Evolutionary conservation across 2,888 invertebrate species (phyloP).

Genomic region (Leucophenga montana): DNA sequence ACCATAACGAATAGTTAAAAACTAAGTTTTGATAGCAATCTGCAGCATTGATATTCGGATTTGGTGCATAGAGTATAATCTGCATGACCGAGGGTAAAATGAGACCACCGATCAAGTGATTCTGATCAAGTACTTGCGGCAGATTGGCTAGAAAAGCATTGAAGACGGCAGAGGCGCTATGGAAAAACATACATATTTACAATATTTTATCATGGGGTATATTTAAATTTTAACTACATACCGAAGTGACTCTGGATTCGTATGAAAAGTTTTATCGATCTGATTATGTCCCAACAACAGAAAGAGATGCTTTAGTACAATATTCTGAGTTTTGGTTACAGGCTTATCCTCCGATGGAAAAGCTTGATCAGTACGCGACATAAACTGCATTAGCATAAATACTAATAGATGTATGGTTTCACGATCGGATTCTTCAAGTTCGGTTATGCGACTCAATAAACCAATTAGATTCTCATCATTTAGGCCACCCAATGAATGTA

Average conservation of each 20-base stretch:
- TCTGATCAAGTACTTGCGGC: slow-evolving; percentile 95
- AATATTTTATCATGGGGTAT: background rate
- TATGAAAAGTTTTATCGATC: slow-evolving; percentile 90
- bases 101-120: slow-evolving; percentile 92
- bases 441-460: slow-evolving; percentile 89
- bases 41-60: slow-evolving; percentile 78
- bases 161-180: slow-evolving; percentile 91
- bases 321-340: slow-evolving; percentile 84
- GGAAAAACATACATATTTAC: background rate
- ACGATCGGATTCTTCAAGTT: slow-evolving; percentile 93
- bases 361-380: slow-evolving; percentile 87
- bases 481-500: slow-evolving; percentile 86
- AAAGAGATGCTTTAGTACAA: slow-evolving; percentile 93
- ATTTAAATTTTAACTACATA: slow-evolving; percentile 70
- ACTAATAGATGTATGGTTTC: slow-evolving; percentile 96
- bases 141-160: slow-evolving; percentile 95
- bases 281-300: slow-evolving; percentile 94
- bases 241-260: slow-evolving; percentile 90
- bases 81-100: slow-evolving; percentile 89
- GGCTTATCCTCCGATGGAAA: slow-evolving; percentile 91
- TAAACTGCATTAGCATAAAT: slow-evolving; percentile 96
- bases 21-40: slow-evolving; percentile 77
- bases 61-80: slow-evolving; percentile 87
- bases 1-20: slow-evolving; percentile 87
- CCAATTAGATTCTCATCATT: slow-evolving; percentile 88